Evolutionary conservation across 2,888 invertebrate genomes (phyloP).

Genomic region (Rugalucina vietnamica): DNA sequence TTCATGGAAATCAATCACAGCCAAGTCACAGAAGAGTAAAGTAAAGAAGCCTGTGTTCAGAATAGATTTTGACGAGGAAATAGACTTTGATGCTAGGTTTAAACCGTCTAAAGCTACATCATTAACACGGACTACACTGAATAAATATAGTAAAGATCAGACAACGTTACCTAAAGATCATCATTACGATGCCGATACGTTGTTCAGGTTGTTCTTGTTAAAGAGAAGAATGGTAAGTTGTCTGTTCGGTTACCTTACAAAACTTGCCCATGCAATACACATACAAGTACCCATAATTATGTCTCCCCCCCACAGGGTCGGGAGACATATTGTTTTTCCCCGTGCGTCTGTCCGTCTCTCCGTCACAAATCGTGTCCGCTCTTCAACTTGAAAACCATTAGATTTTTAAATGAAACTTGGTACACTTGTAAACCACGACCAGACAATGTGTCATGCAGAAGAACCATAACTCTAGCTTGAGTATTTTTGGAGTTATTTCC

Average conservation of each 20-base stretch:
- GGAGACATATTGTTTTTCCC: too few relatives aligned
- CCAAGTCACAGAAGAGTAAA: conserved; percentile 60
- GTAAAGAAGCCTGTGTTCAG: conserved; percentile 75
- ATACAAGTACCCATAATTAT: too few relatives aligned
- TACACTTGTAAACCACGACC: too few relatives aligned
- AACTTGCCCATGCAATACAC: neutral
- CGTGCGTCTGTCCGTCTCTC: too few relatives aligned
- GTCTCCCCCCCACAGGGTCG: too few relatives aligned
- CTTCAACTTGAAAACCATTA: too few relatives aligned
- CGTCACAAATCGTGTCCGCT: too few relatives aligned
- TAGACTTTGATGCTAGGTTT: conserved; percentile 74
- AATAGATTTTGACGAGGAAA: conserved; percentile 79
- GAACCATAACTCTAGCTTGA: too few relatives aligned
- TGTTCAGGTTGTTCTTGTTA: conserved; percentile 76
- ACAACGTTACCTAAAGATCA: conserved; percentile 81
- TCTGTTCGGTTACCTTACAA: too few relatives aligned
- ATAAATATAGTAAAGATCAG: conserved; percentile 77
- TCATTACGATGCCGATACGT: conserved; percentile 79
- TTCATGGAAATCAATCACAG: conserved; percentile 41
- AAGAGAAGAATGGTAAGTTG: conserved; percentile 75
- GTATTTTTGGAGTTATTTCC: too few relatives aligned
- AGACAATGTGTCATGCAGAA: too few relatives aligned
- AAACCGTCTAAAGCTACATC: conserved; percentile 77
- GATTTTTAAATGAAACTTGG: too few relatives aligned
- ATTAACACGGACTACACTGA: conserved; percentile 78